These are phyloP conservation scores for Petrocephalus microphthalmus DNA, from an alignment of 2,113 vertebrate species.

Conservation along the genomic window DNA sequence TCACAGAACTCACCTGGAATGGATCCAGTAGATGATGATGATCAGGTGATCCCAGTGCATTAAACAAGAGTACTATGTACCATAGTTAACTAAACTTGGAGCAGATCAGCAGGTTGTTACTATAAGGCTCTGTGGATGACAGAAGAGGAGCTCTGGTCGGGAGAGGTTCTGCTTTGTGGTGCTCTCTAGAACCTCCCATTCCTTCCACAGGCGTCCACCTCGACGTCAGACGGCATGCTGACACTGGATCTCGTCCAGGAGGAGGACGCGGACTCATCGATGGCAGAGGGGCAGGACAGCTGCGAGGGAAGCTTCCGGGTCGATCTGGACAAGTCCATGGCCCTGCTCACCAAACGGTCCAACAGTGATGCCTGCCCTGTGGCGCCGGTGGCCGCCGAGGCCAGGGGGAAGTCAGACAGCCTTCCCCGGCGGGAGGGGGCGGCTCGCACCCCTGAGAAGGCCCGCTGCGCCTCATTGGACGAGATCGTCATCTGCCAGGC, in stretches of 20 bases:
- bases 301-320: conserved; percentile 71
- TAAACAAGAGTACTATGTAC: background rate
- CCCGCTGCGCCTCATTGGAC: conserved; percentile 86
- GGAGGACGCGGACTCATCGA: conserved; percentile 66
- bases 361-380: conserved; percentile 60
- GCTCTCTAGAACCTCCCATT: background rate
- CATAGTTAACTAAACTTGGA: background rate
- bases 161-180: background rate
- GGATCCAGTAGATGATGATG: background rate
- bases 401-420: conserved; percentile 55
- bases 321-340: conserved; percentile 62
- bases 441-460: conserved; percentile 63
- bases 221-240: conserved; percentile 82
- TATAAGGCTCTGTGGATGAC: background rate
- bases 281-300: conserved; percentile 55
- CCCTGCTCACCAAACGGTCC: conserved; percentile 55
- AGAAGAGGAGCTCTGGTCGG: background rate
- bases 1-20: background rate
- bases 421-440: conserved; percentile 60
- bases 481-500: conserved; percentile 66
- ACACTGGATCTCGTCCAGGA: conserved; percentile 90
- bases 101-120: background rate
- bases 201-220: conserved; percentile 74
- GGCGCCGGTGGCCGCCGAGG: conserved; percentile 41
- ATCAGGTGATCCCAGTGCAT: background rate